These are phyloP conservation scores for Chaitophorus viminalis DNA, from an alignment of 2,888 invertebrate genomes.

Conservation along the genomic window DNA sequence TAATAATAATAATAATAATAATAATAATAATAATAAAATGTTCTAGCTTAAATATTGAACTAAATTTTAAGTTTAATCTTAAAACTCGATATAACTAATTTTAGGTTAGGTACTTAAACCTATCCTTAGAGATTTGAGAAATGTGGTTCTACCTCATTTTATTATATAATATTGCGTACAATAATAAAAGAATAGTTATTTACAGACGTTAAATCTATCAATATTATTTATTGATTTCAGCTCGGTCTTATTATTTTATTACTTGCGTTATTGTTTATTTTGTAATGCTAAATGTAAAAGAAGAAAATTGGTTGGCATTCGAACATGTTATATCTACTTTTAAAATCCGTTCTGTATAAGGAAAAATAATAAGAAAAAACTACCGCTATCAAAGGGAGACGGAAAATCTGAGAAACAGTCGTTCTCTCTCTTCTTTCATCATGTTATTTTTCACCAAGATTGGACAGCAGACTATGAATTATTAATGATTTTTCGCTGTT, in stretches of 20 bases:
- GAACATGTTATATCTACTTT: slow-evolving; percentile 2
- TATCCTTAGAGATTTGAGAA: too few relatives aligned
- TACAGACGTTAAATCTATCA: too few relatives aligned
- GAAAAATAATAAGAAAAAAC: slow-evolving; percentile 19
- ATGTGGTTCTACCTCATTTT: too few relatives aligned
- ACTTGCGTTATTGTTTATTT: not conserved
- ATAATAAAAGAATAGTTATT: too few relatives aligned
- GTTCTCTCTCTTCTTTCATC: not conserved
- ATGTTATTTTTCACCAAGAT: slow-evolving; percentile 57
- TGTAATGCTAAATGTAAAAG: not conserved
- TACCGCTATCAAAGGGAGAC: not conserved
- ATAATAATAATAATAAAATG: too few relatives aligned
- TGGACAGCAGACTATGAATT: slow-evolving; percentile 59
- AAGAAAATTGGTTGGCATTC: not conserved
- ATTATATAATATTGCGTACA: too few relatives aligned
- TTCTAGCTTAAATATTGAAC: too few relatives aligned
- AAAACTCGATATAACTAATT: too few relatives aligned
- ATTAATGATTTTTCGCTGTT: slow-evolving; percentile 54
- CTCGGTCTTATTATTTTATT: not conserved
- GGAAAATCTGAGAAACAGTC: slow-evolving; percentile 35
- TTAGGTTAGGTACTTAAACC: too few relatives aligned
- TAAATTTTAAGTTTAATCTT: too few relatives aligned
- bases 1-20: too few relatives aligned
- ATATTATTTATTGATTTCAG: not conserved
- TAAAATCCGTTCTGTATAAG: not conserved